phyloP scores from a whole-genome alignment of 2,797 vertebrate species.

The Sebastes wilsoni region DNA sequence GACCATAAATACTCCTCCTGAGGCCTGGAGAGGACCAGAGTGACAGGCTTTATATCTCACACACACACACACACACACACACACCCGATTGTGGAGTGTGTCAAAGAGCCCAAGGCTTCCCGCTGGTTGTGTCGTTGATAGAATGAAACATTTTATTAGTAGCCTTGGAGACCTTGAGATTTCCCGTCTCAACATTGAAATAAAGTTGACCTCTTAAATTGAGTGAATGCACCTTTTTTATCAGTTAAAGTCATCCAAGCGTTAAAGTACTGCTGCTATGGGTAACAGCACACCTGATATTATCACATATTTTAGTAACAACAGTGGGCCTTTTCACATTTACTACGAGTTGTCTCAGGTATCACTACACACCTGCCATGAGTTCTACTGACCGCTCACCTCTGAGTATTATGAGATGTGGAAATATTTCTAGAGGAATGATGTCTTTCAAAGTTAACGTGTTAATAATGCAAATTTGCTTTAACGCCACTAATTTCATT shows the following conservation, averaged over 20 bases:
- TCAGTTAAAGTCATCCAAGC: not conserved
- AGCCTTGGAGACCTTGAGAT: not conserved
- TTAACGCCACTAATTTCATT: too few species aligned
- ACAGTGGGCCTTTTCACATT: not conserved
- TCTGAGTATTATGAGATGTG: not conserved
- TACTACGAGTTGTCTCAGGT: not conserved
- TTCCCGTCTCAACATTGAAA: not conserved
- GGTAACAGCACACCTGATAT: not conserved
- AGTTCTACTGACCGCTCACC: not conserved
- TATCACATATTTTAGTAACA: not conserved
- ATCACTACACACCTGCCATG: not conserved
- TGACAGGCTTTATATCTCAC: constrained; percentile 6
- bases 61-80: not conserved
- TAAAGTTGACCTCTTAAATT: not conserved
- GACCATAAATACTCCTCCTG: constrained; percentile 47
- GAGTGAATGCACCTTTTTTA: not conserved
- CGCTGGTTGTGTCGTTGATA: constrained; percentile 4
- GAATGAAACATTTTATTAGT: constrained; percentile 1
- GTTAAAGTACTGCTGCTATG: not conserved
- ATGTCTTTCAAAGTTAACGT: not conserved
- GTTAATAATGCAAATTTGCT: too few species aligned
- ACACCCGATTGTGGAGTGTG: not conserved
- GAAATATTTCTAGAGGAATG: not conserved
- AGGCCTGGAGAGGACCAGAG: constrained; percentile 8
- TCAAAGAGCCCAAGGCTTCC: not conserved